These are phyloP conservation scores for Stichopus chloronotus DNA, from an alignment of 35 echinoderm and acorn worm species.

Conservation along the genomic window DNA sequence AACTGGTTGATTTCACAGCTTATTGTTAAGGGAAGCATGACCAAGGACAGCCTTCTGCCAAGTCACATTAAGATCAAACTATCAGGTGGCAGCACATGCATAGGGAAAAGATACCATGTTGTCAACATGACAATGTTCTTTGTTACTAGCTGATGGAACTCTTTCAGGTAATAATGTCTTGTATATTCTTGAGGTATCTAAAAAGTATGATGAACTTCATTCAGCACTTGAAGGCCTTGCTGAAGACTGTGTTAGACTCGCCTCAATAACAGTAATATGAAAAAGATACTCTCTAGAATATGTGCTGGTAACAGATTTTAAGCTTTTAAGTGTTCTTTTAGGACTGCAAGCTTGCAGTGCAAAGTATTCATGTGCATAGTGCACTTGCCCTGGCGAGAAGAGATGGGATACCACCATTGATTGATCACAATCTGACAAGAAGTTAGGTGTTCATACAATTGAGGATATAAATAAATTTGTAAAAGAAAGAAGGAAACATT, in stretches of 20 bases:
- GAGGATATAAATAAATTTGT: not conserved
- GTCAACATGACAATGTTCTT: conserved; percentile 5
- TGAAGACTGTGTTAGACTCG: not conserved
- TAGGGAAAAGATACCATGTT: conserved; percentile 36
- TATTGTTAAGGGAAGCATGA: not conserved
- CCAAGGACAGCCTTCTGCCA: not conserved
- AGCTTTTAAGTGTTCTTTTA: conserved; percentile 17
- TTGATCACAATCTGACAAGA: conserved; percentile 20
- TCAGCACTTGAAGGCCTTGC: not conserved
- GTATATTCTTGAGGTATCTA: conserved; percentile 18
- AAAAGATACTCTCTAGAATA: conserved; percentile 3
- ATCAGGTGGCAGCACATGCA: conserved; percentile 18
- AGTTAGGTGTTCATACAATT: not conserved
- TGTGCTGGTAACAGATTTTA: conserved; percentile 23
- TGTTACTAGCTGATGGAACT: not conserved
- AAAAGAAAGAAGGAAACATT: not conserved
- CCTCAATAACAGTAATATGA: not conserved
- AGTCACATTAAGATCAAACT: conserved; percentile 15
- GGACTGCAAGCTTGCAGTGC: conserved; percentile 36
- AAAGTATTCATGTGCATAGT: conserved; percentile 33
- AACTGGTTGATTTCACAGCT: conserved; percentile 27
- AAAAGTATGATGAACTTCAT: conserved; percentile 30
- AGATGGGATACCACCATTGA: conserved; percentile 29
- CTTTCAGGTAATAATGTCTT: conserved; percentile 18
- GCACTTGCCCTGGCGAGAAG: not conserved